Conservation (phyloP, 2,113 vertebrate species). For the Syngnathus typhle region DNA sequence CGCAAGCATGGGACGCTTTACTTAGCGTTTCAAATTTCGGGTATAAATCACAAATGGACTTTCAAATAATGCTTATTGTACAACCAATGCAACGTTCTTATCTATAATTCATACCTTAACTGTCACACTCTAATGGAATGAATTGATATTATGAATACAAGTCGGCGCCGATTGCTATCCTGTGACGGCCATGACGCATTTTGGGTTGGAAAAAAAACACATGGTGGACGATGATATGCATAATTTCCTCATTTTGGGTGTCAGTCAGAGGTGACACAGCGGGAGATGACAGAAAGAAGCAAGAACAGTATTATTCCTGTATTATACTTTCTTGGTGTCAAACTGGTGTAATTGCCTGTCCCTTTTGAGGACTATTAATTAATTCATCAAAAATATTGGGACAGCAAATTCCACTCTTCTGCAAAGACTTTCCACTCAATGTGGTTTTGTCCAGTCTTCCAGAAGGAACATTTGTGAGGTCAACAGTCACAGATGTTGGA, state of each 20-base stretch:
- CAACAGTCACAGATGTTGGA: background rate
- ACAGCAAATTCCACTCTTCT: background rate
- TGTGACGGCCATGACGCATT: constrained; percentile 21
- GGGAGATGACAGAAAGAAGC: constrained; percentile 2
- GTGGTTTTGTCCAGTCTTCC: background rate
- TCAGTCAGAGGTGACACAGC: background rate
- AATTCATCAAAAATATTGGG: background rate
- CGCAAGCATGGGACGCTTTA: background rate
- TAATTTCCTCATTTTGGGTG: constrained; percentile 13
- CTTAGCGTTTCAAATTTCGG: background rate
- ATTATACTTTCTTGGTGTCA: background rate
- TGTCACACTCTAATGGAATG: background rate
- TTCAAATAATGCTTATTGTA: background rate
- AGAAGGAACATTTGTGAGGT: background rate
- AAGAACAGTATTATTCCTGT: background rate
- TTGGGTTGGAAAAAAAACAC: constrained; percentile 11
- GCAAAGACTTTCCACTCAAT: background rate
- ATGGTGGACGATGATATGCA: constrained; percentile 8
- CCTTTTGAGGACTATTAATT: background rate
- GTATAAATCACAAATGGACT: background rate
- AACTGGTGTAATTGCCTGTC: background rate
- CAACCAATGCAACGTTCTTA: background rate
- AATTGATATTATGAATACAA: background rate
- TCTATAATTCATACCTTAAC: background rate
- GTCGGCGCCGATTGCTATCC: background rate